Conservation (phyloP, 2,113 vertebrate species). For the Pelobates fuscus region DNA sequence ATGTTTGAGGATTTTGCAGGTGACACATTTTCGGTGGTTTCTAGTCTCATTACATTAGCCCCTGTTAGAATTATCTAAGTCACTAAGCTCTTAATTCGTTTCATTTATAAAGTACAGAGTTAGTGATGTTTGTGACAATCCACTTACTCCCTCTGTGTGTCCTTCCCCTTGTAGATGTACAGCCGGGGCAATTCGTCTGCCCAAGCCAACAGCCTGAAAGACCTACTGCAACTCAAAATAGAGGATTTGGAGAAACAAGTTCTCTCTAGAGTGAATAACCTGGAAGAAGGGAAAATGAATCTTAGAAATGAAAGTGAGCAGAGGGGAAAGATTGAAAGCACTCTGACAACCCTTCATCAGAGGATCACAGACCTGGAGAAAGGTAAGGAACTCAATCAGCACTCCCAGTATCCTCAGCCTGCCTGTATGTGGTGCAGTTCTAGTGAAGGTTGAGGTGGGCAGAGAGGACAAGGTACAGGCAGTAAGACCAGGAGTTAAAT, state of each 20-base stretch:
- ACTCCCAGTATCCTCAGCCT: not conserved
- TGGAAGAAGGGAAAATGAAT: slow-evolving; percentile 83
- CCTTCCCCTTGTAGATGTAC: slow-evolving; percentile 75
- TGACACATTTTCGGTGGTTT: too few relatives aligned
- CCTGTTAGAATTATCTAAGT: not conserved
- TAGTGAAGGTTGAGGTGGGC: not conserved
- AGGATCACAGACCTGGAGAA: slow-evolving; percentile 95
- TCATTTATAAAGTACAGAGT: slow-evolving; percentile 33
- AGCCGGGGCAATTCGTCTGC: slow-evolving; percentile 85
- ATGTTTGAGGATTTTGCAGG: too few relatives aligned
- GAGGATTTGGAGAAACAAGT: slow-evolving; percentile 97
- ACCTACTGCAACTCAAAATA: slow-evolving; percentile 93
- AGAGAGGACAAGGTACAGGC: too few relatives aligned
- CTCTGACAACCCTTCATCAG: slow-evolving; percentile 91
- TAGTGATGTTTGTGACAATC: slow-evolving; percentile 29
- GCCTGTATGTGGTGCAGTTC: too few relatives aligned
- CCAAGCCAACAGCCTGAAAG: slow-evolving; percentile 89
- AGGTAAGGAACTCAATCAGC: slow-evolving; percentile 72
- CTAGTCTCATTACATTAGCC: too few relatives aligned
- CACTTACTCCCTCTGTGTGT: slow-evolving; percentile 43
- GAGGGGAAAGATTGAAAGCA: slow-evolving; percentile 87
- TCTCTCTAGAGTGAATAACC: slow-evolving; percentile 87
- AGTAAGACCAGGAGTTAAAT: too few relatives aligned
- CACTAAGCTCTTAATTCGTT: slow-evolving; percentile 34
- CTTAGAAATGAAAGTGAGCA: slow-evolving; percentile 86